These are phyloP conservation scores for Sturnira hondurensis DNA, from an alignment of 2,113 vertebrate species.

Conservation along the genomic window DNA sequence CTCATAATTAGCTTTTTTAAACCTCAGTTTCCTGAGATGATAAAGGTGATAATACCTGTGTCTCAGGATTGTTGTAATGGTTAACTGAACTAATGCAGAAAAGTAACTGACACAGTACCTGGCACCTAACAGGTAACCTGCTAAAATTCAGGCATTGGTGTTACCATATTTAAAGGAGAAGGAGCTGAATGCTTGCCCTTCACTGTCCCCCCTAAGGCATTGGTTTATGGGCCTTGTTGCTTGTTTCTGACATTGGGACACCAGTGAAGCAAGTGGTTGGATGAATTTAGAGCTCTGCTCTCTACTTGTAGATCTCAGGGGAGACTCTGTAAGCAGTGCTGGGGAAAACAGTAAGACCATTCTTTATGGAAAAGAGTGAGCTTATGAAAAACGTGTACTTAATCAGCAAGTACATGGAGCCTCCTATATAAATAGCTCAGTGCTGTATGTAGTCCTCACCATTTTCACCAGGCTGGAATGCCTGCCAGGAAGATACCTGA, in stretches of 20 bases:
- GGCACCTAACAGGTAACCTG: background rate
- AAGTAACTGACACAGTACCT: background rate
- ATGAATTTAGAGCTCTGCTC: slow-evolving; percentile 50
- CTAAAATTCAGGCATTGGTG: background rate
- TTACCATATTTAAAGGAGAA: background rate
- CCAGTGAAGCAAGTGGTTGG: background rate
- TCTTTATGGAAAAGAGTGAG: slow-evolving; percentile 51
- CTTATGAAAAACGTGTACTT: slow-evolving; percentile 53
- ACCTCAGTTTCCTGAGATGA: background rate
- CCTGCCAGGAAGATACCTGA: slow-evolving; percentile 45
- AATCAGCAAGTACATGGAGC: slow-evolving; percentile 39
- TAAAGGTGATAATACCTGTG: background rate
- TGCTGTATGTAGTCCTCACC: slow-evolving; percentile 31
- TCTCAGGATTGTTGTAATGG: background rate
- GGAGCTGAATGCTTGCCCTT: background rate
- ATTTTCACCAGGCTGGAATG: background rate
- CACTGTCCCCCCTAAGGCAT: background rate
- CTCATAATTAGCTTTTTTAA: background rate
- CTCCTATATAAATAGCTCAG: slow-evolving; percentile 63
- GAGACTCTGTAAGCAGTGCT: background rate
- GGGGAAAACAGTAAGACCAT: slow-evolving; percentile 56
- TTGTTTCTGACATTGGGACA: slow-evolving; percentile 20
- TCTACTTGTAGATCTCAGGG: slow-evolving; percentile 39
- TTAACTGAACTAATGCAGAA: background rate
- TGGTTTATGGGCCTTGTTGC: background rate